Evolutionary conservation across 2,888 invertebrate genomes (phyloP).

Genomic region (Eumerus sabulonum): DNA sequence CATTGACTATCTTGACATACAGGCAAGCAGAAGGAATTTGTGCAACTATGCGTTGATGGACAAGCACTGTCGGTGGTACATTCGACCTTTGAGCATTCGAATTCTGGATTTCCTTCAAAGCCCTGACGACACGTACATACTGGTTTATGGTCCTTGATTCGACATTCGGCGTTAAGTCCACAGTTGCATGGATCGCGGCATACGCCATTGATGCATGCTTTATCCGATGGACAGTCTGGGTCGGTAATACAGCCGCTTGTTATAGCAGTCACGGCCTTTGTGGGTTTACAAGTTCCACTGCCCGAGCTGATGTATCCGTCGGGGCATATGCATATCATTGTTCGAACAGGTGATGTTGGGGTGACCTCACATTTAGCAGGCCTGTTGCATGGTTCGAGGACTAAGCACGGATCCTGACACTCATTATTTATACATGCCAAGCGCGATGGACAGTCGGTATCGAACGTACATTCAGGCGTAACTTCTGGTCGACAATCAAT

Average conservation of each 20-base stretch:
- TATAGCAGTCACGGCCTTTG: slow-evolving; percentile 82
- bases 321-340: slow-evolving; percentile 94
- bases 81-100: slow-evolving; percentile 87
- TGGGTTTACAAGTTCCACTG: slow-evolving; percentile 88
- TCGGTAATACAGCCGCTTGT: slow-evolving; percentile 86
- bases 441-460: slow-evolving; percentile 89
- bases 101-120: slow-evolving; percentile 91
- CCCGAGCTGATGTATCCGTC: slow-evolving; percentile 92
- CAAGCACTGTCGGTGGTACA: slow-evolving; percentile 89
- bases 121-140: slow-evolving; percentile 91
- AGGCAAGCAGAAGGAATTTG: slow-evolving; percentile 89
- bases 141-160: slow-evolving; percentile 91
- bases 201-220: slow-evolving; percentile 88
- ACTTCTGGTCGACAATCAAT: slow-evolving; percentile 87
- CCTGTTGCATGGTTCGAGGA: slow-evolving; percentile 87
- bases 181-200: slow-evolving; percentile 92
- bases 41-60: slow-evolving; percentile 89
- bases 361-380: slow-evolving; percentile 91
- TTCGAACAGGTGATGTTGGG: slow-evolving; percentile 89
- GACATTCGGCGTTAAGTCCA: slow-evolving; percentile 91
- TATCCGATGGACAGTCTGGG: slow-evolving; percentile 87
- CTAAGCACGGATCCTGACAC: slow-evolving; percentile 90
- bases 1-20: slow-evolving; percentile 89
- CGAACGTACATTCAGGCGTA: slow-evolving; percentile 87
- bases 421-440: slow-evolving; percentile 89